A percentile compares a stretch with the other conserved stretches of the same genome.
These are phyloP conservation scores for Centruroides sculpturatus DNA, from an alignment of 1,140 invertebrate genomes.

Conservation along the genomic window DNA sequence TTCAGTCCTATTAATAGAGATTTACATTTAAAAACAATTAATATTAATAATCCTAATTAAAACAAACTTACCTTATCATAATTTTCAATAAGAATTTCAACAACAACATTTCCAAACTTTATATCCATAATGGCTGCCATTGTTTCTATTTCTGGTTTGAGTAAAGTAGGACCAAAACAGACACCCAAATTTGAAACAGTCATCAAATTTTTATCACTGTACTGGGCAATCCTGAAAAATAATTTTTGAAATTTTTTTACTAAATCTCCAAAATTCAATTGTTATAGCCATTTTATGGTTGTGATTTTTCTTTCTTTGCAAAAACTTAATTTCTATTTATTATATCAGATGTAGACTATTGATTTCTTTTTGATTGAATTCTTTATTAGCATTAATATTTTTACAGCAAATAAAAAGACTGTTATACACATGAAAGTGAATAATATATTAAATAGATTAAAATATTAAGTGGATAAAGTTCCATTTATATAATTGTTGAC, in stretches of 20 bases:
- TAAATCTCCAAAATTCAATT: background rate
- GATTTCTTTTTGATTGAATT: too few species aligned
- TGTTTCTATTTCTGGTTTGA: slow-evolving; percentile 87
- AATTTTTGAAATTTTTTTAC: slow-evolving; percentile 9
- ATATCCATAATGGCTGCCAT: slow-evolving; percentile 96
- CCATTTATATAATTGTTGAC: too few species aligned
- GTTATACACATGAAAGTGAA: too few species aligned
- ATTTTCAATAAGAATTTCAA: slow-evolving; percentile 90
- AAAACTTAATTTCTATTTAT: background rate
- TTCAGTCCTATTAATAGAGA: too few species aligned
- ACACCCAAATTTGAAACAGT: slow-evolving; percentile 88
- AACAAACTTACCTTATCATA: slow-evolving; percentile 51
- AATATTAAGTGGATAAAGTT: too few species aligned
- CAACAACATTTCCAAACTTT: slow-evolving; percentile 96
- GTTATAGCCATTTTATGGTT: background rate
- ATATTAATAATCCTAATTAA: too few species aligned
- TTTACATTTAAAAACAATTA: too few species aligned
- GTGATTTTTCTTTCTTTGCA: background rate
- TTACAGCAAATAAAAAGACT: too few species aligned
- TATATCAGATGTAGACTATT: too few species aligned
- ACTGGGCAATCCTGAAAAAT: slow-evolving; percentile 58
- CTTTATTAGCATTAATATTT: too few species aligned
- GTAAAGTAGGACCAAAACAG: slow-evolving; percentile 95
- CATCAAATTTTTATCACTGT: slow-evolving; percentile 87
- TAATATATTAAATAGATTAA: too few species aligned